Evolutionary conservation across 2,888 invertebrate species (phyloP).

Genomic region (Carcina quercana): DNA sequence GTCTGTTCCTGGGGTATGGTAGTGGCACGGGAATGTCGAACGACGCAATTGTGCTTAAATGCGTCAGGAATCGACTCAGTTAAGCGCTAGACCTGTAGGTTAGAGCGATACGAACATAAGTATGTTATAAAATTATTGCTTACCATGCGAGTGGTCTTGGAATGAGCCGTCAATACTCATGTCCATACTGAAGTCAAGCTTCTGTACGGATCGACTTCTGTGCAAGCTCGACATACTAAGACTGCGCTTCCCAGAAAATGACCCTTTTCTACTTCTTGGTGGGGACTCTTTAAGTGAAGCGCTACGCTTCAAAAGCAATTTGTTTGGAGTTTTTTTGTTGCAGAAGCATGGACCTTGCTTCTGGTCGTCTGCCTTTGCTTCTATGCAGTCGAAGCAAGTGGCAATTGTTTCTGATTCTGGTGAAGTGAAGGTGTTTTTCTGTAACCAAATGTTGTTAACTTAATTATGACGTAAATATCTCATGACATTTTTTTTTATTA

Average conservation of each 20-base stretch:
- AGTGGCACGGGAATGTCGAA: too few species aligned
- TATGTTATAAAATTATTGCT: too few species aligned
- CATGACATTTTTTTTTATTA: too few species aligned
- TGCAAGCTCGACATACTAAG: slow-evolving; percentile 57
- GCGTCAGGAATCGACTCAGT: too few species aligned
- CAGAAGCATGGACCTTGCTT: slow-evolving; percentile 47
- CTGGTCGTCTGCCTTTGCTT: slow-evolving; percentile 29
- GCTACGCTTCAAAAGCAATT: slow-evolving; percentile 42
- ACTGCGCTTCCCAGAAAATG: slow-evolving; percentile 49
- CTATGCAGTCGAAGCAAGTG: slow-evolving; percentile 49
- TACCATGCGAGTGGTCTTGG: slow-evolving; percentile 54
- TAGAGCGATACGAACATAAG: too few species aligned
- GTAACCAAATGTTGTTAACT: slow-evolving; percentile 22
- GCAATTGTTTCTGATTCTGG: slow-evolving; percentile 61
- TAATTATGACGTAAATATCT: background rate
- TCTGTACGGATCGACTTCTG: slow-evolving; percentile 63
- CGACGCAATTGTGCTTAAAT: too few species aligned
- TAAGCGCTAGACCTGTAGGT: too few species aligned
- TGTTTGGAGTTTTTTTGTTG: slow-evolving; percentile 45
- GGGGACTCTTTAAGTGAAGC: slow-evolving; percentile 58
- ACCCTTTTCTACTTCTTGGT: slow-evolving; percentile 36
- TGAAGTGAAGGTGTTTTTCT: slow-evolving; percentile 61
- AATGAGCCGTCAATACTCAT: slow-evolving; percentile 68
- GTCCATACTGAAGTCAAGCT: slow-evolving; percentile 69
- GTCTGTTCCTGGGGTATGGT: too few species aligned